Conservation (phyloP, 1,140 invertebrate genomes). For the Leptinotarsa lineolata region DNA sequence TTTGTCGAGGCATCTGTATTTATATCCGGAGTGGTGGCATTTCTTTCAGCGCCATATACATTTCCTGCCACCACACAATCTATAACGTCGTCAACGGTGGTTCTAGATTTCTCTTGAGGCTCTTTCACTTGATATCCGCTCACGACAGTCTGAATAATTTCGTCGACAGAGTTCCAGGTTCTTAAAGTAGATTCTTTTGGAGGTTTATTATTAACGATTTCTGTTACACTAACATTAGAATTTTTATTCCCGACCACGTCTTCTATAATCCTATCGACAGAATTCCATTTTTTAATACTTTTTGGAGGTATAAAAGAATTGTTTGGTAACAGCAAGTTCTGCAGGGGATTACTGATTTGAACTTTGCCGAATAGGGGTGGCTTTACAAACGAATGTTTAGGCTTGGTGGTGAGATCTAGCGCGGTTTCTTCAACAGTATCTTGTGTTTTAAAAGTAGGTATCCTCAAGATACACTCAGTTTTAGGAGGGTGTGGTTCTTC, state of each 20-base stretch:
- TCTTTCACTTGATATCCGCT: constrained; percentile 12
- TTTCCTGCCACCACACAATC: constrained; percentile 36
- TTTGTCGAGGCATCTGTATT: constrained; percentile 5
- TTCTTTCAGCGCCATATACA: neutral
- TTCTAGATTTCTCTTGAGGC: constrained; percentile 20
- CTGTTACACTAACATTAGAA: constrained; percentile 24
- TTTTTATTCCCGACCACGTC: constrained; percentile 26
- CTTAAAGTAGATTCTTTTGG: neutral
- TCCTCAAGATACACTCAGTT: constrained; percentile 40
- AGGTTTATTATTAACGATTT: constrained; percentile 17
- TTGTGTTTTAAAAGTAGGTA: constrained; percentile 34
- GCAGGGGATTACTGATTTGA: neutral
- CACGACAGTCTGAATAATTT: constrained; percentile 39
- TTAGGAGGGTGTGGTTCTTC: constrained; percentile 22
- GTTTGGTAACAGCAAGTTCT: neutral
- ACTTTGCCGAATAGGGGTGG: neutral
- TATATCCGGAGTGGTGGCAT: neutral
- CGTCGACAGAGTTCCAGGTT: constrained; percentile 31
- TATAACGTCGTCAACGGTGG: constrained; percentile 38
- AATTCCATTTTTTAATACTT: constrained; percentile 9
- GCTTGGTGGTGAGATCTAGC: constrained; percentile 41
- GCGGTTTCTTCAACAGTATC: constrained; percentile 32
- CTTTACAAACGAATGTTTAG: neutral
- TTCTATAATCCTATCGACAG: constrained; percentile 29
- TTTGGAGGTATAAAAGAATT: neutral